phyloP scores from a whole-genome alignment of 1,140 invertebrate genomes.

The Thrips palmi region DNA sequence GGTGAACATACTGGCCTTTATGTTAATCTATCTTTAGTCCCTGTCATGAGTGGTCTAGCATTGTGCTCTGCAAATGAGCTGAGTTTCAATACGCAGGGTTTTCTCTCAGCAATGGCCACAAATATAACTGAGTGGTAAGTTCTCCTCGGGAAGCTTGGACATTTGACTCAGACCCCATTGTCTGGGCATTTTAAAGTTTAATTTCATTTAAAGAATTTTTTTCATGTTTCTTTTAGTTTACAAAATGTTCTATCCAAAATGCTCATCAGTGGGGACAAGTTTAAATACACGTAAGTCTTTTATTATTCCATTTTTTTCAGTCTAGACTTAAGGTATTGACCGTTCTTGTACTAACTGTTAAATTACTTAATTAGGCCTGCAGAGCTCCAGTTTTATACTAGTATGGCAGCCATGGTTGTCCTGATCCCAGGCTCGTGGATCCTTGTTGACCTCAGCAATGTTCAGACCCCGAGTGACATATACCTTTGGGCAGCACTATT shows the following conservation, averaged over 20 bases:
- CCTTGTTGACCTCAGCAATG: conserved; percentile 45
- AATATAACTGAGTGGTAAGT: conserved; percentile 65
- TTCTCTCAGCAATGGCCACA: conserved; percentile 58
- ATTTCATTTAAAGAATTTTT: conserved; percentile 11
- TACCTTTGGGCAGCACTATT: conserved; percentile 29
- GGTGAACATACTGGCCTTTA: conserved; percentile 55
- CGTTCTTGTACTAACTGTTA: background rate
- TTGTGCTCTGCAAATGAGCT: conserved; percentile 69
- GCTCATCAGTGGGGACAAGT: conserved; percentile 59
- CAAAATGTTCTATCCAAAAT: conserved; percentile 77
- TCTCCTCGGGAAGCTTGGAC: conserved; percentile 6
- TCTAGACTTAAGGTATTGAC: conserved; percentile 4
- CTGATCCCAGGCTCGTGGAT: conserved; percentile 57
- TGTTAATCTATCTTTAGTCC: conserved; percentile 60
- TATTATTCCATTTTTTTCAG: conserved; percentile 15
- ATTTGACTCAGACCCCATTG: conserved; percentile 4
- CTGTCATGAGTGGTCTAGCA: conserved; percentile 69
- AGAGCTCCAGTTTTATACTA: conserved; percentile 72
- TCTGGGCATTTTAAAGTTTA: conserved; percentile 3
- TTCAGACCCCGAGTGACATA: no score
- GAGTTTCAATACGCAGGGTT: conserved; percentile 59
- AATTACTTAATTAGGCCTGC: conserved; percentile 39
- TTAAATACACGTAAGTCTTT: conserved; percentile 55
- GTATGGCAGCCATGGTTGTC: conserved; percentile 55
- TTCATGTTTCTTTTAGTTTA: conserved; percentile 29